Evolutionary conservation across 1,140 invertebrate genomes (phyloP).

Genomic region (Nebria ingens): DNA sequence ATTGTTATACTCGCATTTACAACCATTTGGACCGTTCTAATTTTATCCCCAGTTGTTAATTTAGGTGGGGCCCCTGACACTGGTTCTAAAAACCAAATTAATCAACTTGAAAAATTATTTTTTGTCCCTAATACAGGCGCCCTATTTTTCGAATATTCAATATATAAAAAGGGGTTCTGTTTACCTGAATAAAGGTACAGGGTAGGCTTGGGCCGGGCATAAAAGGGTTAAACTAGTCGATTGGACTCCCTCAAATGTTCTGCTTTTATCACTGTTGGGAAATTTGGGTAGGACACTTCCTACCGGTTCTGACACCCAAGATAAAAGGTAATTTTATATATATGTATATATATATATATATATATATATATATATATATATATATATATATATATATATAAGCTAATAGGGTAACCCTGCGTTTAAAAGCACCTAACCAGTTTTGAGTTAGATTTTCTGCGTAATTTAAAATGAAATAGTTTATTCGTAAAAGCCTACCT

Average conservation of each 20-base stretch:
- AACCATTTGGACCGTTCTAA: constrained; percentile 14
- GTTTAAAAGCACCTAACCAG: no score
- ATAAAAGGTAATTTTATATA: no score
- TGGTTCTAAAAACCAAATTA: constrained; percentile 42
- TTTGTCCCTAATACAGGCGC: background rate
- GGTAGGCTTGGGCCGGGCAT: constrained; percentile 55
- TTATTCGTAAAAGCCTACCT: no score
- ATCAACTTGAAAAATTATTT: background rate
- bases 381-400: background rate
- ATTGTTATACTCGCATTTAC: constrained; percentile 27
- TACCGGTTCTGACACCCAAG: constrained; percentile 39
- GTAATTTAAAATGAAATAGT: background rate
- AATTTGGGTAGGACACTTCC: constrained; percentile 45
- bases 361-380: no score
- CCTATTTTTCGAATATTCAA: no score
- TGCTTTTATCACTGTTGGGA: constrained; percentile 33
- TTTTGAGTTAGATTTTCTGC: constrained; percentile 10
- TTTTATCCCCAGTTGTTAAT: constrained; percentile 36
- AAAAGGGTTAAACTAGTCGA: constrained; percentile 40
- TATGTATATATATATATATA: no score
- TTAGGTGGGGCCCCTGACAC: constrained; percentile 43
- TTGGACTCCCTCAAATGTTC: constrained; percentile 24
- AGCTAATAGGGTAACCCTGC: no score
- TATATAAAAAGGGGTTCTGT: background rate
- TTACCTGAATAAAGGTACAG: constrained; percentile 51